Evolutionary conservation across 2,797 vertebrate species (phyloP).

Genomic region (Rallus crepitans): DNA sequence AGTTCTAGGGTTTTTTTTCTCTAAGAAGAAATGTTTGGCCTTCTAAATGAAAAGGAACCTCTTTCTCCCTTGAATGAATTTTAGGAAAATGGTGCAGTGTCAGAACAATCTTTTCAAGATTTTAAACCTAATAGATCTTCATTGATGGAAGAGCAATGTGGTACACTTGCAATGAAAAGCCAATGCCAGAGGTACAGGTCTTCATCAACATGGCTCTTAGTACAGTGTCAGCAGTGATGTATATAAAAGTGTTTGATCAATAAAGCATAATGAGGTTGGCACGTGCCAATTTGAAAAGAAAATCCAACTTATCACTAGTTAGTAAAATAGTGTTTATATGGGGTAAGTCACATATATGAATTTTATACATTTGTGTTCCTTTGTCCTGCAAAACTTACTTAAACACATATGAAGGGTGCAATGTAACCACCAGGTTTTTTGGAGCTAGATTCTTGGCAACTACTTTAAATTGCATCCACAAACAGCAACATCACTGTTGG

Average conservation of each 20-base stretch:
- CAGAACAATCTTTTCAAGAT: slow-evolving; percentile 16
- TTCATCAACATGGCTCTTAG: neutral
- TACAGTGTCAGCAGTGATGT: neutral
- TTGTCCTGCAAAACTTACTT: neutral
- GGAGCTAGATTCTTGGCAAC: neutral
- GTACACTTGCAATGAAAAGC: neutral
- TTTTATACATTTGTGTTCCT: neutral
- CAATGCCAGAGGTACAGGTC: neutral
- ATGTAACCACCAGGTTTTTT: neutral
- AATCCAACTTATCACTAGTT: neutral
- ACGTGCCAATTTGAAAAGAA: neutral
- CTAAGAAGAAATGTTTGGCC: slow-evolving; percentile 49
- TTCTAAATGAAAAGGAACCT: slow-evolving; percentile 46
- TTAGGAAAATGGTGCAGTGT: neutral
- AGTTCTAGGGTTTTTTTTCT: slow-evolving; percentile 42
- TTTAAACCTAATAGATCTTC: neutral
- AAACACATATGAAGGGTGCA: neutral
- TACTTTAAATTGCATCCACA: neutral
- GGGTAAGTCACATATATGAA: neutral
- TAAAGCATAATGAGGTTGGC: neutral
- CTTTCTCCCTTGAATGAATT: neutral
- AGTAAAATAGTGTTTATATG: neutral
- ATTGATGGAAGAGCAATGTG: neutral
- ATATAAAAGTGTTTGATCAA: neutral
- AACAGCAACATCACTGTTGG: neutral